Evolutionary conservation across 2,888 invertebrate species (phyloP), one percentile per base, ranked within the genome.

Genomic region (Syrista parreyssii): DNA sequence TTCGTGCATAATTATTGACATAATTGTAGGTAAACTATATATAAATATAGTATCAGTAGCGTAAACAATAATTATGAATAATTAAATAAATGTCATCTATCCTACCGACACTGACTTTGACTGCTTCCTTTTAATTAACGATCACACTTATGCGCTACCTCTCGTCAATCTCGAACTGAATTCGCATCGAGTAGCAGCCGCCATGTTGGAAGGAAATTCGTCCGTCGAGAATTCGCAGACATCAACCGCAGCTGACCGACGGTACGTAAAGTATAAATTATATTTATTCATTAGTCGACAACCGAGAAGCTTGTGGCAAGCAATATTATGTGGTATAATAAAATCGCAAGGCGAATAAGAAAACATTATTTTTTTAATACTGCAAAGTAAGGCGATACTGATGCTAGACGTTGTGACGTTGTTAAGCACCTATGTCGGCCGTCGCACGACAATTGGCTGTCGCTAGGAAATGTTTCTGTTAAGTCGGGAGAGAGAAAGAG

Each of bases 1-100:
- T 88, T 89, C 90, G 88, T 89, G 89, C 90, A 91, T 91, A 90
- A 91, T 90, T 91, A 91, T 90, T 87, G 88, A 90, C 88, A 89
- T 91, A 91, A 91, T 90, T 90, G 88, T 91, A 91, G 89, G 90
- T 90, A 90, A 88, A 81, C 88, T 89, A 88, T 89, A 88, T 91
- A 90, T 88, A 85, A 90, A 81, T 89, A 89, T 91, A 90, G 89
- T 83, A 88, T 86, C 87, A 88, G 88, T 91, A 91, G 89, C 87
- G 83, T 89, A 89, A 90, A 76, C 55, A 80, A 81, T 81, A 82
- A 81, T 77, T 81, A 81, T 82, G 80, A 80, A 75, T 78, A 75
- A 81, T 79, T 72, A 78, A 83, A 84, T 85, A 82, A 85, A 83
- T 84, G 83, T 85, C 85, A 82, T 83, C 81, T 84, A 83, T 84